phyloP scores from a whole-genome alignment of 2,888 invertebrate genomes.

The Globia sparganii region DNA sequence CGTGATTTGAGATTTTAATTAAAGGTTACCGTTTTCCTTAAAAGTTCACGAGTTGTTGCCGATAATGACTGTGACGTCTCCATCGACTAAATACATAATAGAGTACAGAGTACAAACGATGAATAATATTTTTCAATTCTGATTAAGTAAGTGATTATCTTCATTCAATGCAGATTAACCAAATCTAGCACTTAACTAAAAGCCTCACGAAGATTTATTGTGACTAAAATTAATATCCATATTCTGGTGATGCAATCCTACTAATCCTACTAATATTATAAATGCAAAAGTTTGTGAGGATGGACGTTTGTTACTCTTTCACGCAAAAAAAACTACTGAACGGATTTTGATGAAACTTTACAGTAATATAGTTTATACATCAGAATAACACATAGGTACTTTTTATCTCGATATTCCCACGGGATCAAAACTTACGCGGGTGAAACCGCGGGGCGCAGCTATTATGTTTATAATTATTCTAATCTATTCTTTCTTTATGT shows the following conservation, averaged over 20 bases:
- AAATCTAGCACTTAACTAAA: slow-evolving; percentile 1
- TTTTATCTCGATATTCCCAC: too few relatives aligned
- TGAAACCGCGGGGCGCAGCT: too few relatives aligned
- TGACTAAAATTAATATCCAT: slow-evolving; percentile 5
- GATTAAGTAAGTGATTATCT: slow-evolving; percentile 20
- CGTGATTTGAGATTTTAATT: slow-evolving; percentile 58
- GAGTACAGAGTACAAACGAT: not conserved
- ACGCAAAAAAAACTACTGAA: too few relatives aligned
- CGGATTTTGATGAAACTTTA: too few relatives aligned
- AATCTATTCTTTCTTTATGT: not conserved
- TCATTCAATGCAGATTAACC: slow-evolving; percentile 28
- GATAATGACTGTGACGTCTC: slow-evolving; percentile 19
- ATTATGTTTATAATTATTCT: not conserved
- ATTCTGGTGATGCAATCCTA: not conserved
- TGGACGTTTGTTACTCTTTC: too few relatives aligned
- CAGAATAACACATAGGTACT: too few relatives aligned
- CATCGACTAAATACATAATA: slow-evolving; percentile 19
- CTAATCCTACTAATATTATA: too few relatives aligned
- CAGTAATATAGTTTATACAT: too few relatives aligned
- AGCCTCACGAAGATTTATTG: slow-evolving; percentile 13
- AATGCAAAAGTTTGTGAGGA: too few relatives aligned
- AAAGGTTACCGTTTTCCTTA: slow-evolving; percentile 57
- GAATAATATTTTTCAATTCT: slow-evolving; percentile 9
- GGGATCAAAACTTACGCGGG: too few relatives aligned
- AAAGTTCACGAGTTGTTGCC: slow-evolving; percentile 24